These are phyloP conservation scores for Bujurquina vittata DNA, from an alignment of 2,113 vertebrate species.

Conservation along the genomic window DNA sequence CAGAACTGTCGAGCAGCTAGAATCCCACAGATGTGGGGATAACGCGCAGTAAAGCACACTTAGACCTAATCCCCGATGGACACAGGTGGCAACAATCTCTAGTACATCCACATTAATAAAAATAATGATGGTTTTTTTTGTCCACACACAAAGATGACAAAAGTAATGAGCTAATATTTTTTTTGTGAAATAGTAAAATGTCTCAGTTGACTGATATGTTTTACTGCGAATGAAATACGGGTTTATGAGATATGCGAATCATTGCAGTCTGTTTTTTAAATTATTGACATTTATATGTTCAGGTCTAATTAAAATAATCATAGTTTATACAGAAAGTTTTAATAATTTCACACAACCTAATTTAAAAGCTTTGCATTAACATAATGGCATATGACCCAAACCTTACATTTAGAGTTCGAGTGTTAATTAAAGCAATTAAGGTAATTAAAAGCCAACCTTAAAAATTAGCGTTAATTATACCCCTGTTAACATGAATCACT, in stretches of 20 bases:
- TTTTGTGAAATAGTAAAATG: neutral
- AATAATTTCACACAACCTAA: constrained; percentile 1
- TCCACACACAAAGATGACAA: neutral
- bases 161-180: neutral
- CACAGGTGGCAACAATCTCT: neutral
- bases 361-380: constrained; percentile 13
- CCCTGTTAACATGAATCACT: neutral
- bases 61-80: neutral
- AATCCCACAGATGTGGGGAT: neutral
- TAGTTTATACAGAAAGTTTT: neutral
- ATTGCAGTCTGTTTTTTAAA: neutral
- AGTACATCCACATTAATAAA: neutral
- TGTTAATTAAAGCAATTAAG: constrained; percentile 23
- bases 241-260: neutral
- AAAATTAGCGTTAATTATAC: neutral
- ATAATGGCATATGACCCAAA: constrained; percentile 2
- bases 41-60: neutral
- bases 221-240: neutral
- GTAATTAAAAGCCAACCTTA: constrained; percentile 15
- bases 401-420: neutral
- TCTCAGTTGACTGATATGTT: neutral
- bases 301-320: neutral
- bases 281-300: neutral
- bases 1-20: neutral
- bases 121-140: neutral